Conservation (phyloP, 2,888 invertebrate species). For the Limnephilus rhombicus region DNA sequence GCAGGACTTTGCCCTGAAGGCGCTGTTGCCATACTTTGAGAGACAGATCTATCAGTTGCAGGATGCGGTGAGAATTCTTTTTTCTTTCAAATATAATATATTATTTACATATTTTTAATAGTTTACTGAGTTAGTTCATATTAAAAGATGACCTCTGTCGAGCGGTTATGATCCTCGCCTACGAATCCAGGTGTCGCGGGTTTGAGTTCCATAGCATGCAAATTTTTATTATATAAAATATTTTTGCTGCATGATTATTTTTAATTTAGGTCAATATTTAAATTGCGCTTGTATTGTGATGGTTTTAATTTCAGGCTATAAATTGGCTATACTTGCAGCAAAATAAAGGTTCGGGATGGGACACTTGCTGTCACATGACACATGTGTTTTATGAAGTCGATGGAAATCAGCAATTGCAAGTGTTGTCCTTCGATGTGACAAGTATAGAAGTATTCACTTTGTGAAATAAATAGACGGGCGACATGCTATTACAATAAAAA, state of each 20-base stretch:
- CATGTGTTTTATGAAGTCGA: no score
- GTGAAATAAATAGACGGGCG: no score
- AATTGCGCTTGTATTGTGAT: neutral
- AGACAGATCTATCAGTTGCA: constrained; percentile 88
- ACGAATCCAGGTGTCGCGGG: no score
- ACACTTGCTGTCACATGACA: no score
- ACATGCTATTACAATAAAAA: no score
- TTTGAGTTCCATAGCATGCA: no score
- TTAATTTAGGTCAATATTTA: neutral
- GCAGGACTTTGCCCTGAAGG: constrained; percentile 91
- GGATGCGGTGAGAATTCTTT: constrained; percentile 80
- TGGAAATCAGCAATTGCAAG: no score
- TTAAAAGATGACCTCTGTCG: no score
- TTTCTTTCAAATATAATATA: constrained; percentile 1
- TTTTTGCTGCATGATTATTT: neutral
- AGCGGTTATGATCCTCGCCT: no score
- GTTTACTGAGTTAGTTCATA: neutral
- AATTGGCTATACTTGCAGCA: neutral
- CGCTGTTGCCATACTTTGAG: constrained; percentile 94
- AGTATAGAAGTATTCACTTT: no score
- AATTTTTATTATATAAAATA: neutral
- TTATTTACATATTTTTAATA: neutral
- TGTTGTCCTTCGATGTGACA: no score
- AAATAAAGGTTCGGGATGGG: no score
- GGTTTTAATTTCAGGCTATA: neutral